Evolutionary conservation across 2,797 vertebrate genomes (phyloP).

Genomic region (Iguana delicatissima): DNA sequence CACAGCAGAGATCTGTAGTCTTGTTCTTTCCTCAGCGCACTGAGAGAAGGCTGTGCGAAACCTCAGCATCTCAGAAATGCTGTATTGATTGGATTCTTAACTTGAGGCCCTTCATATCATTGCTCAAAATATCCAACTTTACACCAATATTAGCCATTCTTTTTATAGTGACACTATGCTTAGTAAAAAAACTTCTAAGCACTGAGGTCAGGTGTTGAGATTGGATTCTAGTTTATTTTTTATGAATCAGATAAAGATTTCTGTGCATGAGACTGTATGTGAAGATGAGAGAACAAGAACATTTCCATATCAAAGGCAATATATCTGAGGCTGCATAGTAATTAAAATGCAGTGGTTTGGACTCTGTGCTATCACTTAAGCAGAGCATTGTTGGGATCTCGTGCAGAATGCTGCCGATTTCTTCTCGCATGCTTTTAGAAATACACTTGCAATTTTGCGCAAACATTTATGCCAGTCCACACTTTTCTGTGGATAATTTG

Average conservation of each 20-base stretch:
- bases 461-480: slow-evolving; percentile 90
- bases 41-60: slow-evolving; percentile 71
- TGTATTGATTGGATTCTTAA: slow-evolving; percentile 82
- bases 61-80: slow-evolving; percentile 75
- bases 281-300: slow-evolving; percentile 90
- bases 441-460: slow-evolving; percentile 91
- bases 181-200: slow-evolving; percentile 89
- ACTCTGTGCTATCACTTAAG: slow-evolving; percentile 85
- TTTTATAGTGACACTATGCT: slow-evolving; percentile 87
- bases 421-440: slow-evolving; percentile 87
- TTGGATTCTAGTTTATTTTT: slow-evolving; percentile 96
- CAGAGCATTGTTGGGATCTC: slow-evolving; percentile 85
- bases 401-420: slow-evolving; percentile 89
- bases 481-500: slow-evolving; percentile 90
- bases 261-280: slow-evolving; percentile 89
- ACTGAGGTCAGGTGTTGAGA: slow-evolving; percentile 91
- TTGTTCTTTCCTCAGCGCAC: slow-evolving; percentile 70
- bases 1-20: slow-evolving; percentile 52
- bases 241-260: slow-evolving; percentile 97
- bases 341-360: slow-evolving; percentile 99
- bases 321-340: slow-evolving; percentile 93
- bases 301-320: slow-evolving; percentile 99
- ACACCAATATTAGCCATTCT: slow-evolving; percentile 86
- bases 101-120: slow-evolving; percentile 80
- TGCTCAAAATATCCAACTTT: slow-evolving; percentile 85